Evolutionary conservation across 2,797 vertebrate species (phyloP), one percentile per base, ranked within the genome.

Genomic region (Capromys pilorides): DNA sequence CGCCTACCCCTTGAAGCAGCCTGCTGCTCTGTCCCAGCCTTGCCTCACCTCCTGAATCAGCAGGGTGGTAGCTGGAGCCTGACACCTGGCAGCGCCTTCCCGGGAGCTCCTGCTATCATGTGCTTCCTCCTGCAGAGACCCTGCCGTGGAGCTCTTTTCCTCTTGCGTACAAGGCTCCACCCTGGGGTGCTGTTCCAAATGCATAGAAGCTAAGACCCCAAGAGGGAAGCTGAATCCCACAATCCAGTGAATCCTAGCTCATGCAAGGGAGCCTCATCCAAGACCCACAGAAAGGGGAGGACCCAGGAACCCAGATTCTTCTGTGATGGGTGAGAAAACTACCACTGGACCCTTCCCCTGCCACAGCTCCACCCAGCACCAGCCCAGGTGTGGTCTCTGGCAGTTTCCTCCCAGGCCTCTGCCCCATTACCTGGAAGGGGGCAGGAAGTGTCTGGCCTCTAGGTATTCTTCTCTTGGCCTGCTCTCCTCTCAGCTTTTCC

Each of bases 11-110:
- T 51, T 3, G 2, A 1, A 0, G 11, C 22, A 12, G 54, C 36
- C 71, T 33, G 1, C 18, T 2, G n/a, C 61, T 19, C 67, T 1
- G 2, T 22, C 45, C 51, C 81, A 67, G 49, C 64, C 73, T 12
- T 26, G 21, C 18, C 97, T 98, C 96, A 99, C 99, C 99, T 99
- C 98, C 75, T 98, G 98, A 89, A 99, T 98, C 31, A 99, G 98
- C 94, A 98, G 98, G 96, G 98, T 98, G 2, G 98, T 98, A 39
- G 98, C 98, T 6, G 98, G 97, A 1, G 96, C 96, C 18, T 61
- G 95, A 64, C 82, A 67, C 67, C 71, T 61, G 41, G 87, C 21
- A 24, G 39, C 54, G 0, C 62, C 51, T 81, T 93, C 69, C 77
- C 78, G 45, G 83, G 94, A 93, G 93, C 86, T 61, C 14, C 12